These are phyloP conservation scores for Guaruba guarouba DNA, from an alignment of 2,113 vertebrate species.

Conservation along the genomic window DNA sequence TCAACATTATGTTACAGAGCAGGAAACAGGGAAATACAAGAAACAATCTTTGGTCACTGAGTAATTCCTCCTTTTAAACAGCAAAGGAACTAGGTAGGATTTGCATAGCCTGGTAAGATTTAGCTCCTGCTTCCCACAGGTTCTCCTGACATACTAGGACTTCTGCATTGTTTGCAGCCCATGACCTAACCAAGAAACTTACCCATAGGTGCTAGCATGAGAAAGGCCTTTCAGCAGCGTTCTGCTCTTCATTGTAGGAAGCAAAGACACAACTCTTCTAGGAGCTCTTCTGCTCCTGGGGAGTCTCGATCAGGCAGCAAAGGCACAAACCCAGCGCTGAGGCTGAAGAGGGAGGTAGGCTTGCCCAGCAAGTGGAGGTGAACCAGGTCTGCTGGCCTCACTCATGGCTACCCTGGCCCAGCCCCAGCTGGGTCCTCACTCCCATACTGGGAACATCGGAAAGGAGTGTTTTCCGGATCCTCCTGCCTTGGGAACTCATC, in stretches of 20 bases:
- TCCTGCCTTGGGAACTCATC: background rate
- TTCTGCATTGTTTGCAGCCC: background rate
- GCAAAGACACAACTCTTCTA: background rate
- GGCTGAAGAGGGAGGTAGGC: background rate
- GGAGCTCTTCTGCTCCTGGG: background rate
- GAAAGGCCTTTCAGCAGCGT: background rate
- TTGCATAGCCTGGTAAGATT: background rate
- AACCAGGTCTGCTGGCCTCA: background rate
- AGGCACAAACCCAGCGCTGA: background rate
- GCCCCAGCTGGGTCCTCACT: background rate
- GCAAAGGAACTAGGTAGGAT: background rate
- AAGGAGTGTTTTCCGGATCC: background rate
- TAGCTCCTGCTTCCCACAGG: background rate
- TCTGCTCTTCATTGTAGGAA: background rate
- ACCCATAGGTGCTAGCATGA: background rate
- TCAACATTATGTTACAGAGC: background rate
- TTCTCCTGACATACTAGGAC: background rate
- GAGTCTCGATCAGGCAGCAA: background rate
- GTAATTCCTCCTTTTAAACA: background rate
- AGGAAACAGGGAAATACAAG: background rate
- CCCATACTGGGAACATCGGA: background rate
- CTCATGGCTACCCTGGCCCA: background rate
- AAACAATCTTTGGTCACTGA: background rate
- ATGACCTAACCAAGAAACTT: background rate
- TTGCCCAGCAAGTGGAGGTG: background rate